These are phyloP conservation scores for Hydropotes inermis DNA, from an alignment of 2,113 vertebrate species.

Conservation along the genomic window DNA sequence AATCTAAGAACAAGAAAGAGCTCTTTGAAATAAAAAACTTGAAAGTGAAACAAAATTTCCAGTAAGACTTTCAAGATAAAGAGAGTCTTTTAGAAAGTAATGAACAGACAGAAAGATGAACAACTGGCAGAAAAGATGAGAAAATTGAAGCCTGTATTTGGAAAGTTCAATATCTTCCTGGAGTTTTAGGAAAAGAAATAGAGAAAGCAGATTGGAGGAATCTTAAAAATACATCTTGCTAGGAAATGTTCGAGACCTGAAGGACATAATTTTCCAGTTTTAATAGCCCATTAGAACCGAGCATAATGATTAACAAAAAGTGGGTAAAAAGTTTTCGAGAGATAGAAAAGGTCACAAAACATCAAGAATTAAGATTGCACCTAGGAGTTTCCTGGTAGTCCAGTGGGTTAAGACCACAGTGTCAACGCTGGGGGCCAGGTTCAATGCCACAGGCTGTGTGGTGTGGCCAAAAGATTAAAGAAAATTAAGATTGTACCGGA, in stretches of 20 bases:
- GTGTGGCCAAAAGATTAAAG: neutral
- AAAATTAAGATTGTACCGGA: neutral
- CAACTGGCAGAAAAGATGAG: neutral
- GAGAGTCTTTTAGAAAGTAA: neutral
- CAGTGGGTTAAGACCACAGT: neutral
- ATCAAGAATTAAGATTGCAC: neutral
- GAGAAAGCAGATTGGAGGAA: neutral
- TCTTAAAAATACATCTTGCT: neutral
- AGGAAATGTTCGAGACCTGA: neutral
- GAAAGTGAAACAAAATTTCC: neutral
- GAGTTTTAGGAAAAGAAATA: neutral
- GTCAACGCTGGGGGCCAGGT: neutral
- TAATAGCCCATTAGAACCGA: neutral
- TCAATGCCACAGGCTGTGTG: fast-evolving
- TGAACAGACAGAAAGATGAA: neutral
- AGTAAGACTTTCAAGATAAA: neutral
- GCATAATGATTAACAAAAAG: neutral
- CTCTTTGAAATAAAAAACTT: neutral
- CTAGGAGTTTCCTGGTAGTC: neutral
- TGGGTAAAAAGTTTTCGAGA: neutral
- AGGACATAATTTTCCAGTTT: neutral
- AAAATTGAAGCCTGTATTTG: neutral
- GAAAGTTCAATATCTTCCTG: neutral
- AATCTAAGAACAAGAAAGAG: neutral
- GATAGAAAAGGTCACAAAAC: neutral